Evolutionary conservation across 2,113 vertebrate species (phyloP), one percentile per base, ranked within the genome.

Genomic region (Onychorhynchus coronatus): DNA sequence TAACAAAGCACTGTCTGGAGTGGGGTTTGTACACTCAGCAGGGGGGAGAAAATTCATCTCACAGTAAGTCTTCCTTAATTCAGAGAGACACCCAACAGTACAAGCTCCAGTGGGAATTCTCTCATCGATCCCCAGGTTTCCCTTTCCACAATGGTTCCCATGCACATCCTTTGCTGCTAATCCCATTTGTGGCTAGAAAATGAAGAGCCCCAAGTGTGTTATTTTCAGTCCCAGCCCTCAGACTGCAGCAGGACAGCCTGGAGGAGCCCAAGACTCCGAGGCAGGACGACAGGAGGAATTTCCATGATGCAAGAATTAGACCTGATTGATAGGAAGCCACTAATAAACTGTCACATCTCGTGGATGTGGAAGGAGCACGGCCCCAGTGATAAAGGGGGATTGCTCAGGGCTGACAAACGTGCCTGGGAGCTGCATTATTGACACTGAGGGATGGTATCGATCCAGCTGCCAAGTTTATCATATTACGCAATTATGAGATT

Each of bases 401-500:
- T 91, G 95, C 98, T 91, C 96, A 97, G 95, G 97, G 95, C 97
- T 98, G 98, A 98, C 98, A 97, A 97, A 97, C 96, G 59, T 95
- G 80, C 91, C 94, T 90, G 87, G 79, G 78, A 79, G 97, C 93
- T 83, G 87, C 96, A 27, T 96, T 97, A 98, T 98, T 97, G 98
- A 98, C 98, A 85, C 97, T 79, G 91, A 97, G 93, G 98, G 82
- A 94, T 66, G 66, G 89, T 98, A 99, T 99, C 94, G 99, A 99
- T 98, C 95, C 89, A 83, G 89, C 98, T 98, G 98, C 98, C 98
- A 98, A 90, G 91, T 92, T 98, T 86, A 98, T 99, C 97, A 93
- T 98, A 98, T 99, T 98, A 98, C 93, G 85, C 97, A 98, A 98
- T 98, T 97, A 98, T 96, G 97, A 97, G 98, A 99, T 99, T 98